Evolutionary conservation across 2,888 invertebrate species (phyloP).

Genomic region (Drosophila setosimentum): DNA sequence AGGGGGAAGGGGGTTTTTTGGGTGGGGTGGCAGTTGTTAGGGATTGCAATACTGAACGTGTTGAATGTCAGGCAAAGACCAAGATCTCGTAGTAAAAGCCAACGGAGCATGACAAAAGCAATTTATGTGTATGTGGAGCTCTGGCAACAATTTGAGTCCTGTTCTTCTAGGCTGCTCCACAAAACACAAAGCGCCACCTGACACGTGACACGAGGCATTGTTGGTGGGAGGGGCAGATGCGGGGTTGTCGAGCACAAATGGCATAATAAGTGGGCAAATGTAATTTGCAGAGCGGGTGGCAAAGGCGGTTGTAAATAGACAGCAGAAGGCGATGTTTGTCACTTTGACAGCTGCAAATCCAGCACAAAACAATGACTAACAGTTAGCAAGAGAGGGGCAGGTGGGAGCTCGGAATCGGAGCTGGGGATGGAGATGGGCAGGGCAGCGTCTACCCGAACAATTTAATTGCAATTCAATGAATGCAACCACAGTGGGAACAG

Average conservation of each 20-base stretch:
- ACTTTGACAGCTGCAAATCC: slow-evolving; percentile 79
- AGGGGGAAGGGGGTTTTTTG: no score
- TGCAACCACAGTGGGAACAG: slow-evolving; percentile 33
- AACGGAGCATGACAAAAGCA: slow-evolving; percentile 77
- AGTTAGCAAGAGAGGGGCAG: background rate
- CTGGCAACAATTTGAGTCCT: slow-evolving; percentile 29
- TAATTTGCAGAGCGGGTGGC: background rate
- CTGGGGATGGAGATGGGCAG: background rate
- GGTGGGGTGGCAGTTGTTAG: no score
- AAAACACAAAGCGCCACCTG: slow-evolving; percentile 53
- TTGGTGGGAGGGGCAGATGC: background rate
- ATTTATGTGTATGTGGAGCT: slow-evolving; percentile 67
- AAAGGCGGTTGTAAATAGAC: slow-evolving; percentile 5
- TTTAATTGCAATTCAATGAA: slow-evolving; percentile 78
- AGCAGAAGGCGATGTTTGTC: slow-evolving; percentile 64
- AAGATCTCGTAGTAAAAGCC: slow-evolving; percentile 74
- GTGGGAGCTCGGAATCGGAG: background rate
- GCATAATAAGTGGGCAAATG: slow-evolving; percentile 64
- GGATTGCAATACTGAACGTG: slow-evolving; percentile 40
- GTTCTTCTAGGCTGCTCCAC: slow-evolving; percentile 35
- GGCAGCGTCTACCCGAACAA: slow-evolving; percentile 36
- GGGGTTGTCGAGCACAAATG: slow-evolving; percentile 63
- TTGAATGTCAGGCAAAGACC: slow-evolving; percentile 70
- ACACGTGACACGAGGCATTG: slow-evolving; percentile 44
- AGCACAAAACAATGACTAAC: slow-evolving; percentile 49